These are phyloP conservation scores for Adelosebastes latens DNA, from an alignment of 2,797 vertebrate genomes.

Conservation along the genomic window DNA sequence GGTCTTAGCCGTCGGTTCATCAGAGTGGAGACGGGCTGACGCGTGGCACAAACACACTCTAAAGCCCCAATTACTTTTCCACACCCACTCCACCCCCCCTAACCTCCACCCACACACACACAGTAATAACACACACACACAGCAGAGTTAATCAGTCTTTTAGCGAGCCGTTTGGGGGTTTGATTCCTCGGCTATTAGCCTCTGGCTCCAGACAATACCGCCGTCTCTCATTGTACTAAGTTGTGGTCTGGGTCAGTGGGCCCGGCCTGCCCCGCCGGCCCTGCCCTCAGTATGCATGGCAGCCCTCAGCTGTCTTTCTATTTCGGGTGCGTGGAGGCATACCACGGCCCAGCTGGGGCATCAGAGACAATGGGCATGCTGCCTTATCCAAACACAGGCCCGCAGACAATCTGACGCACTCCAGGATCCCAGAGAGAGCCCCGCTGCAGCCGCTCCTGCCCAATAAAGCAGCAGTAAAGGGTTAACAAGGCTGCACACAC, in stretches of 20 bases:
- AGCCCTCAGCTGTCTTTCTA: conserved; percentile 94
- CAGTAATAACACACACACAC: conserved; percentile 56
- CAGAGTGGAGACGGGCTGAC: conserved; percentile 74
- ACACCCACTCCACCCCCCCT: conserved; percentile 27
- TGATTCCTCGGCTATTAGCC: conserved; percentile 81
- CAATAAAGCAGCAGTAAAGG: conserved; percentile 63
- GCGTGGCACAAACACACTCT: conserved; percentile 71
- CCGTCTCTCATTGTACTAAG: conserved; percentile 82
- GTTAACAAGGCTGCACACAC: conserved; percentile 70
- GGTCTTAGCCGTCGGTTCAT: conserved; percentile 72
- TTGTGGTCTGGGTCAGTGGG: conserved; percentile 75
- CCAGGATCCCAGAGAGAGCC: conserved; percentile 76
- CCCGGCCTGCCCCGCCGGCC: conserved; percentile 73
- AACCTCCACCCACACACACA: conserved; percentile 43
- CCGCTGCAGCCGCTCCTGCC: conserved; percentile 40
- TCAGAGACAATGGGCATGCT: conserved; percentile 87
- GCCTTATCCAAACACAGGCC: conserved; percentile 84
- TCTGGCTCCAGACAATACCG: conserved; percentile 87
- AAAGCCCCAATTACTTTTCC: conserved; percentile 75
- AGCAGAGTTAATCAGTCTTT: conserved; percentile 73
- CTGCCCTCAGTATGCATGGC: conserved; percentile 82
- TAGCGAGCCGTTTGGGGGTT: conserved; percentile 71
- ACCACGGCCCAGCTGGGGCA: conserved; percentile 88
- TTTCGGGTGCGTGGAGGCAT: conserved; percentile 88
- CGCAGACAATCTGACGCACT: conserved; percentile 84